Conservation (phyloP, 2,888 invertebrate species). For the Drosophila sordidula region DNA sequence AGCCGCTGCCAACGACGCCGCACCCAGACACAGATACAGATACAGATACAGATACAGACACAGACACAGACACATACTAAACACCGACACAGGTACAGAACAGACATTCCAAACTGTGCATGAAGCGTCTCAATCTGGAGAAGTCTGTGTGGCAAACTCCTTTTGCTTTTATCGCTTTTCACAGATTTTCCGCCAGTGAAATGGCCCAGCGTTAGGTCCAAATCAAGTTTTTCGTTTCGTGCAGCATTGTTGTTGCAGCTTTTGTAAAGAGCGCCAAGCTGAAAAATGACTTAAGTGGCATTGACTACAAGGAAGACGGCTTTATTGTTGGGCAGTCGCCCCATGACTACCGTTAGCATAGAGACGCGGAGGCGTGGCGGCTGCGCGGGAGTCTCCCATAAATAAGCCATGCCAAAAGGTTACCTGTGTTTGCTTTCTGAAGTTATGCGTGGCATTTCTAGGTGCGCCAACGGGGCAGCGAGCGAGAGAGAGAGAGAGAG, state of each 20-base stretch:
- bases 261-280: constrained; percentile 30
- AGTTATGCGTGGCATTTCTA: constrained; percentile 51
- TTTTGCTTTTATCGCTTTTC: constrained; percentile 77
- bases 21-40: constrained; percentile 30
- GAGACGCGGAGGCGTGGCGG: constrained; percentile 8
- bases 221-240: constrained; percentile 51
- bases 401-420: constrained; percentile 58
- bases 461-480: constrained; percentile 27
- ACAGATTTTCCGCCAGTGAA: constrained; percentile 72
- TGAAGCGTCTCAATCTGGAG: constrained; percentile 57
- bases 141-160: constrained; percentile 38
- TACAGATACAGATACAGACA: constrained; percentile 6
- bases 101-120: constrained; percentile 55
- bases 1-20: constrained; percentile 3
- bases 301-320: constrained; percentile 43
- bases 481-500: no score
- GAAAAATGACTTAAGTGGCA: constrained; percentile 59
- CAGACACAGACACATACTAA: constrained; percentile 1
- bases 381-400: constrained; percentile 61
- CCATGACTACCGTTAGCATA: constrained; percentile 76
- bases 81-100: constrained; percentile 15
- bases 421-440: constrained; percentile 29
- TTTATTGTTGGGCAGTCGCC: constrained; percentile 51
- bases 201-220: constrained; percentile 37
- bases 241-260: constrained; percentile 20